A percentile compares a stretch with the other conserved stretches of the same genome.
Evolutionary conservation across 2,113 vertebrate species (phyloP).

Genomic region (Clinocottus analis): DNA sequence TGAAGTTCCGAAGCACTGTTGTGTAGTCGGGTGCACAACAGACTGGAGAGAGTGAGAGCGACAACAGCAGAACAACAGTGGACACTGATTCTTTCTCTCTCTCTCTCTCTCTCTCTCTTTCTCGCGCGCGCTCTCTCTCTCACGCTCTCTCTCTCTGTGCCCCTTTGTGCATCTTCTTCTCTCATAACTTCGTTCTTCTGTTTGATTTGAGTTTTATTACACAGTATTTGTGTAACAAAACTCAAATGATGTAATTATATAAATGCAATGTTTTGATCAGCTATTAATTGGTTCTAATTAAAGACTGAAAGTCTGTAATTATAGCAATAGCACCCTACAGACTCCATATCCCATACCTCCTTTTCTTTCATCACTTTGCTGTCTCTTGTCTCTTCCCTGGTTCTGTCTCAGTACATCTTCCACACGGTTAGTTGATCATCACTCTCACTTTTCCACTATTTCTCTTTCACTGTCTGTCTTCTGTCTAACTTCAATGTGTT

Average conservation of each 20-base stretch:
- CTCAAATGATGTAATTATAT: not conserved
- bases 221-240: not conserved
- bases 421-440: not conserved
- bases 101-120: not conserved
- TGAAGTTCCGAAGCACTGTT: not conserved
- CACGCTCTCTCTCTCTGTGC: not conserved
- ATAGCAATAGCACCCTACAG: not conserved
- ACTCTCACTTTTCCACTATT: not conserved
- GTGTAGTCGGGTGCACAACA: not conserved
- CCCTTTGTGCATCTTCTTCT: too few relatives aligned
- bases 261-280: not conserved
- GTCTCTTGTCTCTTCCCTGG: not conserved
- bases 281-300: not conserved
- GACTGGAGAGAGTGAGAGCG: not conserved
- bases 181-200: too few relatives aligned
- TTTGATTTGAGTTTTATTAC: too few relatives aligned
- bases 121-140: not conserved
- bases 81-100: not conserved
- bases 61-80: conserved; percentile 5
- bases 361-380: not conserved
- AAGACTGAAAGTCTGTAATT: not conserved
- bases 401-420: not conserved
- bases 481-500: not conserved
- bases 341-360: not conserved
- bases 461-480: not conserved